These are phyloP conservation scores for Mantis religiosa DNA, from an alignment of 2,888 invertebrate species.

Conservation along the genomic window DNA sequence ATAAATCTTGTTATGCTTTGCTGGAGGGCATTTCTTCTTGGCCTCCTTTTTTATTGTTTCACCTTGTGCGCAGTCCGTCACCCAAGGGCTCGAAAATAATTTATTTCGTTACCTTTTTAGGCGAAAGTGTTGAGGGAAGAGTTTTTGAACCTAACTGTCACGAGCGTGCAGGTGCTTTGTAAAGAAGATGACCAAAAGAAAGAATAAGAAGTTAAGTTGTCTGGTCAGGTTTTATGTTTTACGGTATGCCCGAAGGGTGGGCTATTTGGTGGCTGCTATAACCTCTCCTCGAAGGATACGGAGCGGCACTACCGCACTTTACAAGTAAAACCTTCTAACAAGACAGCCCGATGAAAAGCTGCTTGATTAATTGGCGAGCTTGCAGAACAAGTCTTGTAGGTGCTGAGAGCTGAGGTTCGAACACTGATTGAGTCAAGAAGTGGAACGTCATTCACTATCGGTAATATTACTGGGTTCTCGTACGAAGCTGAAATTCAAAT, in stretches of 20 bases:
- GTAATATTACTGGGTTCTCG: too few species aligned
- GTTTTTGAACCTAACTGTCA: constrained; percentile 11
- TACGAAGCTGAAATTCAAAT: too few species aligned
- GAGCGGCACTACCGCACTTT: not conserved
- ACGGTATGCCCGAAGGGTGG: constrained; percentile 14
- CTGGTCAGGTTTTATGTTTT: constrained; percentile 19
- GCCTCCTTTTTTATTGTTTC: not conserved
- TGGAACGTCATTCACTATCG: too few species aligned
- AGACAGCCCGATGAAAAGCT: not conserved
- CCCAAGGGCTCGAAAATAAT: not conserved
- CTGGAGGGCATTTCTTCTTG: not conserved
- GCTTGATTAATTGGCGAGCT: not conserved
- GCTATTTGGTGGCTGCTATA: constrained; percentile 9
- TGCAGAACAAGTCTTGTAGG: not conserved
- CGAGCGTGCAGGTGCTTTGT: constrained; percentile 17
- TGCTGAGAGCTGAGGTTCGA: not conserved
- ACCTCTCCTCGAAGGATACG: not conserved
- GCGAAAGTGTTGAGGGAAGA: not conserved
- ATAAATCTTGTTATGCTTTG: not conserved
- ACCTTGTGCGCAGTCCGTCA: not conserved
- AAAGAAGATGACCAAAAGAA: constrained; percentile 14
- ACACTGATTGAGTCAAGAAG: too few species aligned
- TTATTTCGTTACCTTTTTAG: not conserved
- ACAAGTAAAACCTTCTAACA: not conserved
- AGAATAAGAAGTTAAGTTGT: constrained; percentile 8